These are phyloP conservation scores for Discoglossus pictus DNA, from an alignment of 2,797 vertebrate genomes.

Conservation along the genomic window DNA sequence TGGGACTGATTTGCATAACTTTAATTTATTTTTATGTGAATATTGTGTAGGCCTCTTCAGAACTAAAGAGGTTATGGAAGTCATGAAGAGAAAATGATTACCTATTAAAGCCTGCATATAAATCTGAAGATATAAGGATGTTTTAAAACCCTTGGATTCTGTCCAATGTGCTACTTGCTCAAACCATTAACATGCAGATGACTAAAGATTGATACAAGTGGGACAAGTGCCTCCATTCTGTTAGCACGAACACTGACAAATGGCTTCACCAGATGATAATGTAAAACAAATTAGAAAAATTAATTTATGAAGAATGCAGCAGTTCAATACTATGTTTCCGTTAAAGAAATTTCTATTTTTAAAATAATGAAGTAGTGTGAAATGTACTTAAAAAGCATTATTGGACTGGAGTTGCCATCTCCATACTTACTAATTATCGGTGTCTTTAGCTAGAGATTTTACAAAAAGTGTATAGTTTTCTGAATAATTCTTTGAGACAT, in stretches of 20 bases:
- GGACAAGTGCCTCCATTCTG: neutral
- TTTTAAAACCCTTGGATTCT: conserved; percentile 34
- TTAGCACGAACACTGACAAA: conserved; percentile 41
- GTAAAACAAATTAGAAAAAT: no score
- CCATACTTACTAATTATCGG: no score
- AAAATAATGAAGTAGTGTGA: no score
- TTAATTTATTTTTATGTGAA: conserved; percentile 21
- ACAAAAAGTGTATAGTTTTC: no score
- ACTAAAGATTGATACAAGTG: conserved; percentile 1
- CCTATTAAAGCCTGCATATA: conserved; percentile 37
- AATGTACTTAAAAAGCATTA: no score
- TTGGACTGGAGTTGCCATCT: no score
- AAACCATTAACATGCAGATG: conserved; percentile 13
- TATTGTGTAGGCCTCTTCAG: neutral
- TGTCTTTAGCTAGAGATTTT: no score
- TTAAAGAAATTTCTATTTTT: no score
- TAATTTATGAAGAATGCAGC: no score
- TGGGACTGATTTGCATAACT: no score
- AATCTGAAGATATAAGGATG: conserved; percentile 23
- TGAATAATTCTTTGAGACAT: no score
- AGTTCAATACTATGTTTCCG: no score
- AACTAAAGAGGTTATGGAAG: conserved; percentile 22
- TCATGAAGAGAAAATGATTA: conserved; percentile 40
- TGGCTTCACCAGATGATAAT: conserved; percentile 29
- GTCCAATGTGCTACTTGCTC: conserved; percentile 34